phyloP scores from a whole-genome alignment of 2,113 vertebrate genomes.

The Conger conger region DNA sequence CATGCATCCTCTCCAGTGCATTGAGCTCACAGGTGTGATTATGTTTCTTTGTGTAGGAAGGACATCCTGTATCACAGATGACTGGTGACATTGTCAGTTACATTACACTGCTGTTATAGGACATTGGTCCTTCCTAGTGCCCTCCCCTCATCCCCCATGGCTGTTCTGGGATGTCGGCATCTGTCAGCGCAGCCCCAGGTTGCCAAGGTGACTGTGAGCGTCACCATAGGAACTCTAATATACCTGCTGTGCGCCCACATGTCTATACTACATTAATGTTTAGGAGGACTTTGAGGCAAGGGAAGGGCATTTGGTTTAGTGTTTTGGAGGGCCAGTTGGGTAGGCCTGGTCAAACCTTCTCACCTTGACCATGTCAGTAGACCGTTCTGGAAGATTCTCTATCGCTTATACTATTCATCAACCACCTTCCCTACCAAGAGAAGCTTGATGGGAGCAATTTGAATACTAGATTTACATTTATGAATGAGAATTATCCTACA shows the following conservation, averaged over 20 bases:
- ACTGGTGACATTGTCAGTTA: not conserved
- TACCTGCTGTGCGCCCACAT: slow-evolving; percentile 8
- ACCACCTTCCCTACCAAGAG: not conserved
- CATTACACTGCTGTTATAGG: not conserved
- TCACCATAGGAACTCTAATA: not conserved
- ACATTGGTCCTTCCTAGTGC: not conserved
- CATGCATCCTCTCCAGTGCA: not conserved
- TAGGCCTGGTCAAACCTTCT: not conserved
- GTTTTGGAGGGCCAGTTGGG: not conserved
- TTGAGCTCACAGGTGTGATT: not conserved
- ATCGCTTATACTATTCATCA: not conserved
- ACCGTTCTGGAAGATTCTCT: not conserved
- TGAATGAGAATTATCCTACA: not conserved
- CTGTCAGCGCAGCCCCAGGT: not conserved
- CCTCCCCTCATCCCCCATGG: not conserved
- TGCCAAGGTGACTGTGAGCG: slow-evolving; percentile 20
- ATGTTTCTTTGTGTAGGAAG: too few relatives aligned
- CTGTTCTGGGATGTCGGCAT: not conserved
- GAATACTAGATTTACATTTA: not conserved
- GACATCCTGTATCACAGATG: not conserved
- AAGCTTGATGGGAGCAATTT: not conserved
- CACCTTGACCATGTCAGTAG: not conserved
- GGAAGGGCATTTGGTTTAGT: not conserved
- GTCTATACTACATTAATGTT: not conserved
- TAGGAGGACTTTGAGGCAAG: not conserved